These are phyloP conservation scores for Aricia artaxerxes DNA, from an alignment of 2,888 invertebrate species.

Conservation along the genomic window DNA sequence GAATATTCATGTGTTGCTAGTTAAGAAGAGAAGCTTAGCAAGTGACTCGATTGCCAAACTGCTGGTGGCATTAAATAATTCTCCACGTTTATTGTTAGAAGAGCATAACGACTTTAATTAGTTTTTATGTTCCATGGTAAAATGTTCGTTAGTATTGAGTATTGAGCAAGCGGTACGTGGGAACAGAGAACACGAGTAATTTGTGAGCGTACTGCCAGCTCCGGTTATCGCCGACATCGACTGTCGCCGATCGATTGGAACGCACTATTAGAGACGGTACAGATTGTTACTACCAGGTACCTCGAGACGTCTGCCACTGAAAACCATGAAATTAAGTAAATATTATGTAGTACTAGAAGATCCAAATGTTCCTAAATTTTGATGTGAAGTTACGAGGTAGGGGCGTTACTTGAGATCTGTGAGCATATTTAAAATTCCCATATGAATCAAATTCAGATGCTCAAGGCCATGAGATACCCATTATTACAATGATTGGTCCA, in stretches of 20 bases:
- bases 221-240: background rate
- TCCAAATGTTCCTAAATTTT: background rate
- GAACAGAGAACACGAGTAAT: background rate
- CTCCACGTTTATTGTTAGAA: background rate
- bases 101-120: background rate
- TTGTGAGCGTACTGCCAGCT: background rate
- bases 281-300: background rate
- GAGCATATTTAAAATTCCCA: no score
- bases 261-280: slow-evolving; percentile 2
- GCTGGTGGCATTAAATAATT: background rate
- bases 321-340: background rate
- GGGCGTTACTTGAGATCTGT: background rate
- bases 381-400: background rate
- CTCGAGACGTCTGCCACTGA: background rate
- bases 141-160: slow-evolving; percentile 1
- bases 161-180: slow-evolving; percentile 7
- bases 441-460: background rate
- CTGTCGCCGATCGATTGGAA: background rate
- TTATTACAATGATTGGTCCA: background rate
- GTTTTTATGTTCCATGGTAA: background rate
- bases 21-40: background rate
- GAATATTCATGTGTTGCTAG: background rate
- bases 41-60: background rate
- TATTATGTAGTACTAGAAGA: background rate
- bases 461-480: background rate